Evolutionary conservation across 2,888 invertebrate species (phyloP).

Genomic region (Drosophila macrothrix): DNA sequence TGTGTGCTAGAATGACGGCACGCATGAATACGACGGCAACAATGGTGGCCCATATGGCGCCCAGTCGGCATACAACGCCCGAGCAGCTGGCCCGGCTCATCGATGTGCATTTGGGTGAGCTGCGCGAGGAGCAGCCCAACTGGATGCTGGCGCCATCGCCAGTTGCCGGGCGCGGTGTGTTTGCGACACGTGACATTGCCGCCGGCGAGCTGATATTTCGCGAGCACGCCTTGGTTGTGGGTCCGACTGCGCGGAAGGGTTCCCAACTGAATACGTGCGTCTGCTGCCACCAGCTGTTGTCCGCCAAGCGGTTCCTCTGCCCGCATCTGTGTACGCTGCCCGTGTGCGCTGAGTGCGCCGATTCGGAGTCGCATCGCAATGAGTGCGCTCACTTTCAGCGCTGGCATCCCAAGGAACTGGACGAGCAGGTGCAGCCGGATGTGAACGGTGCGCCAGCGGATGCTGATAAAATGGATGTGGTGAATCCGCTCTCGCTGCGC

Average conservation of each 20-base stretch:
- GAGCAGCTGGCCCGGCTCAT: slow-evolving; percentile 82
- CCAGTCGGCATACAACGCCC: slow-evolving; percentile 70
- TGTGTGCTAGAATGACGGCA: slow-evolving; percentile 12
- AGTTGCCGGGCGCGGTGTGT: slow-evolving; percentile 90
- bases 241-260: slow-evolving; percentile 88
- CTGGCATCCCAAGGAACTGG: slow-evolving; percentile 86
- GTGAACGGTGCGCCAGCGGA: not conserved
- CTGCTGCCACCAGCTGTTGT: slow-evolving; percentile 87
- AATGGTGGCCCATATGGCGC: slow-evolving; percentile 76
- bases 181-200: slow-evolving; percentile 89
- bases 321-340: slow-evolving; percentile 88
- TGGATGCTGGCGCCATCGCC: slow-evolving; percentile 88
- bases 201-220: slow-evolving; percentile 90
- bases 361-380: slow-evolving; percentile 86
- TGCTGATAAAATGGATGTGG: slow-evolving; percentile 34
- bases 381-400: slow-evolving; percentile 89
- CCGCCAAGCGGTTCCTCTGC: slow-evolving; percentile 86
- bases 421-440: slow-evolving; percentile 16
- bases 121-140: slow-evolving; percentile 79
- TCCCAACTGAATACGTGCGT: slow-evolving; percentile 88
- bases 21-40: slow-evolving; percentile 61
- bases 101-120: slow-evolving; percentile 81
- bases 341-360: slow-evolving; percentile 89
- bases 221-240: slow-evolving; percentile 89
- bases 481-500: slow-evolving; percentile 81